Conservation (phyloP, 2,888 invertebrate species). For the Scaptomyza flava region DNA sequence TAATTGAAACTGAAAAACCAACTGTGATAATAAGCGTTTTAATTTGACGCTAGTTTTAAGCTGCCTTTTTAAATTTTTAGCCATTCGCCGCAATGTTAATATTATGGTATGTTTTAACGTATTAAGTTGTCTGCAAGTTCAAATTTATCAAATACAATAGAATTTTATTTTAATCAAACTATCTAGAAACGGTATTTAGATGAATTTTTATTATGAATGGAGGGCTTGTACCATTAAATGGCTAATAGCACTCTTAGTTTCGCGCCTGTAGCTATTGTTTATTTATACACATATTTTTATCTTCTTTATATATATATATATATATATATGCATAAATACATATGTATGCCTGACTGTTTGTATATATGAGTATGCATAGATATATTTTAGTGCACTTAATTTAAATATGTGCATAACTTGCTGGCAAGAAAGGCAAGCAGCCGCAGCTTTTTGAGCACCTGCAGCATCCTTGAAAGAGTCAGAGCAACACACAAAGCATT, state of each 20-base stretch:
- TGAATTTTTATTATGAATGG: neutral
- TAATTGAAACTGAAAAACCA: slow-evolving; percentile 59
- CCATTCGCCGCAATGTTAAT: neutral
- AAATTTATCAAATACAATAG: too few relatives aligned
- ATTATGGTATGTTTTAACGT: neutral
- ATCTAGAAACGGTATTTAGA: neutral
- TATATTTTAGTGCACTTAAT: slow-evolving; percentile 45
- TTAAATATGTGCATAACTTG: slow-evolving; percentile 73
- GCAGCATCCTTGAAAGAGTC: slow-evolving; percentile 63
- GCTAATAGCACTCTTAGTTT: slow-evolving; percentile 47
- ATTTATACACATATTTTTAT: slow-evolving; percentile 37
- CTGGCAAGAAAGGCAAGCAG: slow-evolving; percentile 38
- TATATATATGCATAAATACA: slow-evolving; percentile 1
- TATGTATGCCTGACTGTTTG: neutral
- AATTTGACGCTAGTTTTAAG: slow-evolving; percentile 50
- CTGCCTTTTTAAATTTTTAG: slow-evolving; percentile 15
- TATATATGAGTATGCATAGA: slow-evolving; percentile 5
- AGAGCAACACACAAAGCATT: slow-evolving; percentile 48
- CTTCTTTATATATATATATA: slow-evolving; percentile 8
- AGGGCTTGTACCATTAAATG: slow-evolving; percentile 23
- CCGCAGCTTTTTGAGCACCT: slow-evolving; percentile 61
- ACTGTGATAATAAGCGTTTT: slow-evolving; percentile 68
- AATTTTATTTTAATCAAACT: neutral
- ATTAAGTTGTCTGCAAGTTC: slow-evolving; percentile 6
- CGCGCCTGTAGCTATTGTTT: slow-evolving; percentile 37